Conservation (phyloP, 1,140 invertebrate genomes). For the Lineus longissimus region DNA sequence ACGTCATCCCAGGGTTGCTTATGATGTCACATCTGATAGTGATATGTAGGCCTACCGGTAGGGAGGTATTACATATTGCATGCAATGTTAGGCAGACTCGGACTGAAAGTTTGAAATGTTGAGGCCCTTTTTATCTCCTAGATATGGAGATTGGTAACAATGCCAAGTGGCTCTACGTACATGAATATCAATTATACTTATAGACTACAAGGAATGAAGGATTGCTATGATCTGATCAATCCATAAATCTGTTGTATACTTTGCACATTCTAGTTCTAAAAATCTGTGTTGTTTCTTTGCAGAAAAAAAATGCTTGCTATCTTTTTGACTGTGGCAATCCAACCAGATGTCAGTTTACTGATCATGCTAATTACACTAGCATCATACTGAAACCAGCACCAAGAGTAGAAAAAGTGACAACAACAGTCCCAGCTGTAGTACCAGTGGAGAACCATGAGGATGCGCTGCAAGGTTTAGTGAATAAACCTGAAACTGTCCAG, state of each 20-base stretch:
- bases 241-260: neutral
- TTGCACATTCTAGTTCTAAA: neutral
- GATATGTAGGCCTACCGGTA: too few relatives aligned
- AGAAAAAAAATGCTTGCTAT: slow-evolving; percentile 84
- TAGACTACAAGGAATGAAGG: too few relatives aligned
- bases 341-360: slow-evolving; percentile 86
- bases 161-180: too few relatives aligned
- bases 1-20: too few relatives aligned
- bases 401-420: neutral
- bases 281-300: slow-evolving; percentile 34
- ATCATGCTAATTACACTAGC: slow-evolving; percentile 84
- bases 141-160: too few relatives aligned
- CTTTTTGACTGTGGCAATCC: slow-evolving; percentile 84
- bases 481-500: neutral
- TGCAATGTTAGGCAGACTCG: too few relatives aligned
- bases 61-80: too few relatives aligned
- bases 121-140: too few relatives aligned
- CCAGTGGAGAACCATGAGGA: slow-evolving; percentile 10
- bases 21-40: too few relatives aligned
- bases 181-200: too few relatives aligned
- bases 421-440: neutral
- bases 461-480: slow-evolving; percentile 6
- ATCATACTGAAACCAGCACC: slow-evolving; percentile 69
- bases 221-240: neutral
- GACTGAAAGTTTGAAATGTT: too few relatives aligned